These are phyloP conservation scores for Semotilus atromaculatus DNA, from an alignment of 2,797 vertebrate genomes.

Conservation along the genomic window DNA sequence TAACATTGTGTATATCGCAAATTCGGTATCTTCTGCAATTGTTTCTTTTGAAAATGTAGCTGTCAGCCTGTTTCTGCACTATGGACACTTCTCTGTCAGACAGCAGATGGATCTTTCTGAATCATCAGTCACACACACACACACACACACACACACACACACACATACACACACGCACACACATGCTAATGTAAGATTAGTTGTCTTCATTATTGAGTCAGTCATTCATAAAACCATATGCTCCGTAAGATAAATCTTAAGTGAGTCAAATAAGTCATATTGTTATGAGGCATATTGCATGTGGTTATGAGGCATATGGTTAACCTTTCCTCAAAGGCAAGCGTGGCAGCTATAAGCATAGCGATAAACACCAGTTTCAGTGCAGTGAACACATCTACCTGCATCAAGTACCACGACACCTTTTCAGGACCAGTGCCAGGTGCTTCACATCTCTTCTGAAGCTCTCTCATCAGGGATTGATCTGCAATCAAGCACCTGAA, in stretches of 20 bases:
- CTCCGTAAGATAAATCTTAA: constrained; percentile 5
- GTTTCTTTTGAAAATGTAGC: constrained; percentile 20
- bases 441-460: constrained; percentile 9
- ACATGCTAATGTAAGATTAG: background rate
- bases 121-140: constrained; percentile 1
- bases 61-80: constrained; percentile 25
- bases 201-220: constrained; percentile 20
- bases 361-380: constrained; percentile 7
- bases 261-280: constrained; percentile 4
- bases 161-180: background rate
- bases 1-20: background rate
- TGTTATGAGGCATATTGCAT: background rate
- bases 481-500: constrained; percentile 21
- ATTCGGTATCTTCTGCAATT: background rate
- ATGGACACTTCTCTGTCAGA: constrained; percentile 30
- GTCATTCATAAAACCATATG: constrained; percentile 39
- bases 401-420: constrained; percentile 19
- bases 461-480: constrained; percentile 22
- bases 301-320: background rate
- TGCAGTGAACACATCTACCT: constrained; percentile 11
- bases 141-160: background rate
- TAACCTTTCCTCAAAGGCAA: constrained; percentile 31
- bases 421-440: constrained; percentile 16
- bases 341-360: background rate
- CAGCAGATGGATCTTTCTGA: constrained; percentile 48